Base-by-base conservation (phyloP, 2,113 vertebrate species). In the Centropristis striata region DNA sequence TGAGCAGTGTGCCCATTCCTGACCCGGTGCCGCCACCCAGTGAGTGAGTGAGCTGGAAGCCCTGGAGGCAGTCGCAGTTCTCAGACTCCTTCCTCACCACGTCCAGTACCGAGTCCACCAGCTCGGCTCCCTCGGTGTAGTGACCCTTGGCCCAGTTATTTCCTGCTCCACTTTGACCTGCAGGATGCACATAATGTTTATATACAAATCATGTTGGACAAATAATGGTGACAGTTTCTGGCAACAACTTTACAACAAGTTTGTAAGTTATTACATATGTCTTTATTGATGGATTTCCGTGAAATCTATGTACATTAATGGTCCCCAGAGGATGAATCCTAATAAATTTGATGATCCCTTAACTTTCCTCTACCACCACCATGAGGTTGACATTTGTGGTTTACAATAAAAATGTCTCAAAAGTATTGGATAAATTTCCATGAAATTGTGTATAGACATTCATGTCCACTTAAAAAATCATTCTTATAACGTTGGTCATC, bases 21-120 rank as follows among this genome's bases (percentile, higher is more conserved):
- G 97, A 98, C 14, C 97, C 97, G 0, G 97, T 98, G 58, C 97
- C 97, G 0, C 97, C 97, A 0, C 97, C 97, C 83, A 98, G 92
- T 0, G 97, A 98, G 88, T 98, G 97, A 13, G 97, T 98, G 74
- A 98, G 95, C 94, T 98, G 97, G 81, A 98, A 98, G 51, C 97
- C 97, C 83, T 97, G 97, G 37, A 98, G 95, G 68, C 97, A 98
- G 88, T 98, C 97, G 5, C 97, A 98, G 93, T 96, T 98, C 88
- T 98, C 97, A 0, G 95, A 91, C 88, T 95, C 94, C 46, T 95
- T 95, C 68, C 94, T 92, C 65, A 95, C 95, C 27, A 95, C 95
- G 3, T 95, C 95, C 87, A 95, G 83, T 1, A 95, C 95, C 0
- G 95, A 93, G 88, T 95, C 95, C 69, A 95, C 93, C 54, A 95